Base-by-base conservation (phyloP, 1,140 invertebrate species). In the Mycetomoellerius zeteki region DNA sequence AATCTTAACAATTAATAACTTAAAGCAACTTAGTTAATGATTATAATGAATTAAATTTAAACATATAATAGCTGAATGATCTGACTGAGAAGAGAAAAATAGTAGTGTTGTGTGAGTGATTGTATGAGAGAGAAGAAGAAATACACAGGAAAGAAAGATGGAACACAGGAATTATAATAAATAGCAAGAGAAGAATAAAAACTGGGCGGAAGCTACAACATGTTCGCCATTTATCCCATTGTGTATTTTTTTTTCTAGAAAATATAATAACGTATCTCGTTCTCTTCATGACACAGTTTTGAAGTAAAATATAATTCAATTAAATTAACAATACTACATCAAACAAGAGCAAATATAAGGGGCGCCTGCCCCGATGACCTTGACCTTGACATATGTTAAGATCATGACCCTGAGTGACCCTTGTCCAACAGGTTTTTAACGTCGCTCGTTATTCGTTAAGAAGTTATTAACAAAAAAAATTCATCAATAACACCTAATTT, bases 1-100 rank as follows among this genome's bases (percentile, higher is more conserved):
- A 94, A 94, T 93, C 93, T 93, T 93, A 93, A 93, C 85, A 89
- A 93, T 89, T 87, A 89, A 91, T 92, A 92, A 91, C 71, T 24
- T 78, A 89, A 73, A 71, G 72, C 33, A 43, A 87, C 60, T 73
- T 87, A 73, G 37, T 62, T 76, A 69, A 85, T 80, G 50, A 76
- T 81, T 85, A 88, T 82, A 65, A 73, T 82, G 71, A 72, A 82
- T 67, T 82, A 82, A 90, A 92, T 90, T 87, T 92, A 91, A 89
- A 85, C 91, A 89, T 92, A 87, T 91, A 92, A 93, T 85, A 87
- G 88, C 91, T 93, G 82, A 90, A 86, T 33, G 87, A 78, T 80
- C 67, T 60, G 80, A 82, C 87, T 91, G 88, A 88, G 84, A 24
- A 65, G 43, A 30, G 47, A 67, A 33, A 71, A 86, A 33, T 54